Evolutionary conservation across 2,888 invertebrate genomes (phyloP), one percentile per base, ranked within the genome.

Genomic region (Tridacna crocea): DNA sequence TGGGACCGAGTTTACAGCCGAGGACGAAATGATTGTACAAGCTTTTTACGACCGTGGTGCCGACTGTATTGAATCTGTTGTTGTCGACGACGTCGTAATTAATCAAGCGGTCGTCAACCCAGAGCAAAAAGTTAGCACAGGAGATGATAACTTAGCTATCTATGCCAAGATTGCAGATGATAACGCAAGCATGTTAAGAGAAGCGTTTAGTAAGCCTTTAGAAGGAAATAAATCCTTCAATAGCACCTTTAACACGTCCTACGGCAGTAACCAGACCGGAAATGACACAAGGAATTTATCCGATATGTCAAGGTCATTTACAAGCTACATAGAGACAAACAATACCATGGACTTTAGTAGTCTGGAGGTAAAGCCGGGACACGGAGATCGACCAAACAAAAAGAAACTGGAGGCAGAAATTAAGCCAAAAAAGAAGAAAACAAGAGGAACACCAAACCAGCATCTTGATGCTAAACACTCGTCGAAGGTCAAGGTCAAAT

Each of bases 241-340:
- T n/a, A 70, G 8, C 19, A 47, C 70, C 22, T 47, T 70, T 13
- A 70, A 70, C 47, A 22, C 48, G 51, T 24, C 70, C 4, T 15
- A 26, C 24, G 70, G 26, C 24, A 70, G 70, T 24, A 70, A 24
- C 26, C 17, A 46, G 46, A 47, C 68, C 17, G 68, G 68, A 19
- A 68, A 68, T 47, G 27, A 13, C 36, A 47, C 68, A n/a, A 24
- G 68, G 12, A 27, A 68, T 47, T n/a, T 70, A n/a, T 70, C 70
- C 12, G 70, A 70, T 51, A 22, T 51, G 70, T 70, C 70, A 12
- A 51, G 24, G 51, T 70, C 70, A 15, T 70, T 70, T 26, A 70
- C 70, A 12, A 74, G 61, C 46, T 74, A 61, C 46, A 74, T 74
- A n/a, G 74, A 74, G 36, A 74, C 74, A 46, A 74, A 74, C 74